Base-by-base conservation (phyloP, 2,113 vertebrate species). In the Mastomys coucha region DNA sequence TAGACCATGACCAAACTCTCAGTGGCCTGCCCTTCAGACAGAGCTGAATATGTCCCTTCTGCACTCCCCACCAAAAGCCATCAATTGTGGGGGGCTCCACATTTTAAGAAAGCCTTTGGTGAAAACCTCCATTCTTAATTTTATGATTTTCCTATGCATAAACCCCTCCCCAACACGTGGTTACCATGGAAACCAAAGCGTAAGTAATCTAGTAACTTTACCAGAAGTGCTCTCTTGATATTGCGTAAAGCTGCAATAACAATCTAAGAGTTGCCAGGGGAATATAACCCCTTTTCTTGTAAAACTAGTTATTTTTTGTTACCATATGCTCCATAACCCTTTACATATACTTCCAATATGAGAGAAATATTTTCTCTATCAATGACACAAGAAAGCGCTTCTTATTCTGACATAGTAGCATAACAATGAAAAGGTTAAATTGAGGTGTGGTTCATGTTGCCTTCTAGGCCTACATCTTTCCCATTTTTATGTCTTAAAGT, bases 111-210 rank as follows among this genome's bases (percentile, higher is more conserved):
- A 39, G 36, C n/a, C 72, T 73, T 39, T 39, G n/a, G n/a, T 39
- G 72, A 56, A 82, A 60, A 20, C 33, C n/a, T 6, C 53, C 76
- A 73, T 91, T 92, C 69, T 94, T 91, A 86, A 93, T 75, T 92
- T 96, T 95, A 78, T 16, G 19, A 86, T 91, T 96, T 93, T 78
- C 94, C 78, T n/a, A 75, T 12, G 77, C 73, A 82, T 72, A 28
- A n/a, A 92, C 42, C 2, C 13, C 51, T 36, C 22, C 56, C 36
- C 33, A 5, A 19, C 80, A 91, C 39, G 16, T 77, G 33, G 49
- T 69, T 94, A 56, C 90, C 39, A 85, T 88, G 76, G 92, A 95
- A 97, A 96, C 65, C 10, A 49, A 80, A 80, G 53, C 93, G n/a
- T 76, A 67, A 93, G 80, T 88, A 78, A 87, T n/a, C 60, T 39